Evolutionary conservation across 2,113 vertebrate species (phyloP), one percentile per base, ranked within the genome.

Genomic region (Furnarius figulus): DNA sequence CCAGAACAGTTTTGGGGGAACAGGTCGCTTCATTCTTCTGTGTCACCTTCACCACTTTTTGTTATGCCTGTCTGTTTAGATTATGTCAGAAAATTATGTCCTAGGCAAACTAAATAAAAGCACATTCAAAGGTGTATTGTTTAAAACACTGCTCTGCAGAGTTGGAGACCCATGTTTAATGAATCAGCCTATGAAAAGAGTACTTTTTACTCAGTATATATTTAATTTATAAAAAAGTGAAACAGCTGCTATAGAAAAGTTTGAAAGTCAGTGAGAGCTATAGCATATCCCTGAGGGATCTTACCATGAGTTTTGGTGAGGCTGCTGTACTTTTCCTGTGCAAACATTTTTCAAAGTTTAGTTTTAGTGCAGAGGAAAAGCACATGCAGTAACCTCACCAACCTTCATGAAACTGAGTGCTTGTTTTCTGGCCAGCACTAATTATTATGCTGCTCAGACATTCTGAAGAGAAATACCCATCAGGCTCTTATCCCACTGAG

Each of bases 401-500:
- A 30, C 19, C 55, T 88, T 5, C 42, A 15, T 11, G 76, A 56
- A 92, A 62, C 8, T 0, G 3, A 77, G 61, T 39, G 24, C 72
- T 88, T 92, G 55, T 81, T 90, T 95, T 78, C 89, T 61, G 75
- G 61, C 73, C 80, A 84, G 27, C 28, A 15, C 47, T 50, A 61
- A 78, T 96, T 89, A 66, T 10, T 58, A 73, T 76, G 77, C 94
- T 74, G 63, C 74, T 95, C 91, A 94, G 71, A 42, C 21, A 42
- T 42, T 65, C 62, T 79, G 81, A 81, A 68, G 66, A 37, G 58
- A 85, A 96, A 81, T 42, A 59, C 46, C 74, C 71, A 73, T 74
- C 37, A 66, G 63, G 62, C 78, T 82, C 8, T 66, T 37, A 53
- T 46, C 31, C 62, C 74, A 25, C 76, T n/a, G 65, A 89, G 49